A percentile compares a stretch with the other conserved stretches of the same genome.
Evolutionary conservation across 2,113 vertebrate species (phyloP).

Genomic region (Bubalus kerabau): DNA sequence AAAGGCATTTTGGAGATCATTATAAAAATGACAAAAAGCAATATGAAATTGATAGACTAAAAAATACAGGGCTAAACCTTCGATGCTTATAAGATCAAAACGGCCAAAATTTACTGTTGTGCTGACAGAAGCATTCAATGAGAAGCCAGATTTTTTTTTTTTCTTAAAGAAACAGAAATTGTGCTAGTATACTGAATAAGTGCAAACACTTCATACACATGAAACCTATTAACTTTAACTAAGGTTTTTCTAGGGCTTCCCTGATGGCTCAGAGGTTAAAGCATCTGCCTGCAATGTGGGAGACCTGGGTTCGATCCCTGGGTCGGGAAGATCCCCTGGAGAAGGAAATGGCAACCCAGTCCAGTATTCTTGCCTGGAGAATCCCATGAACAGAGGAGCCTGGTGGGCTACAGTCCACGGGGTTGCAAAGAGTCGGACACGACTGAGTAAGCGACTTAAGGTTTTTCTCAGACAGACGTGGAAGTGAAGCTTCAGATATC

Average conservation of each 20-base stretch:
- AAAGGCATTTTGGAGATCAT: background rate
- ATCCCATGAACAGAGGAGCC: too few species aligned
- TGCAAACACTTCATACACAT: background rate
- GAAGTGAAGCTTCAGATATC: background rate
- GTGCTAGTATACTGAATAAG: background rate
- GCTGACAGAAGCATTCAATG: background rate
- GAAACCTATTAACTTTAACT: slow-evolving; percentile 8
- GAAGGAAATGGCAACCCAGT: too few species aligned
- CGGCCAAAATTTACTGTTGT: background rate
- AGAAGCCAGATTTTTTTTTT: background rate
- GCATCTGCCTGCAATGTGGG: too few species aligned
- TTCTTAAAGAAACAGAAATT: background rate
- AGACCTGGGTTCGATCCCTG: too few species aligned
- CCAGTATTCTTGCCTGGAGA: too few species aligned
- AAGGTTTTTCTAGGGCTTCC: background rate
- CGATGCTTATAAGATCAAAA: background rate
- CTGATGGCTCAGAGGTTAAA: too few species aligned
- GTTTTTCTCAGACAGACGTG: background rate
- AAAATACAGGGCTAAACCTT: background rate
- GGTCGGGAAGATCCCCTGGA: too few species aligned
- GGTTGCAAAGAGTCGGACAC: too few species aligned
- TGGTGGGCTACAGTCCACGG: too few species aligned
- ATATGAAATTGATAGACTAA: background rate
- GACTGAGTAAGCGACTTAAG: background rate
- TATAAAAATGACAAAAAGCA: slow-evolving; percentile 36